Base-by-base conservation (phyloP, 2,888 invertebrate genomes). In the Calameuta filiformis region DNA sequence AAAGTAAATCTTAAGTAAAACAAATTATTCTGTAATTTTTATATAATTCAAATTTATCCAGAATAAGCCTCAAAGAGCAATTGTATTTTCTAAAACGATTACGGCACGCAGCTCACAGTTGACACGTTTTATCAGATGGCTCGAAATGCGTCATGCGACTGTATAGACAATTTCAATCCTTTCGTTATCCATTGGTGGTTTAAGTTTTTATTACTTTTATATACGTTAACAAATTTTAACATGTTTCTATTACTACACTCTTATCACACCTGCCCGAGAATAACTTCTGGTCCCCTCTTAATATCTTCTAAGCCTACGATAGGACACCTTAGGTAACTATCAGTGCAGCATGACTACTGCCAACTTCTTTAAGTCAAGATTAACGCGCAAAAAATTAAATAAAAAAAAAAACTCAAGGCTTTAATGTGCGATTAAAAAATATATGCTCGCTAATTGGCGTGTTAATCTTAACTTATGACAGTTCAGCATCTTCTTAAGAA, bases 311-410 rank as follows among this genome's bases (percentile, higher is more conserved):
- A 69, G 37, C 77, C 81, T 79, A 73, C 82, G 77, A 75, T 79
- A 77, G 40, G 73, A 77, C 77, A 73, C 35, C 68, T 80, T 84
- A 85, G 84, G 84, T 85, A 85, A 77, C 74, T 77, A 69, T 69
- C 68, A 75, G 71, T 12, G 75, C 30, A 69, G 23, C 30, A 68
- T 23, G 37, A 37, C 15, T 15, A 34, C 23, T 56, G 56, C 23
- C 23, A 56, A 56, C 9, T 23, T 56, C 56, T 9, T 23, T 56
- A 56, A 56, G 56, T 56, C 56, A 56, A 56, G 56, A 40, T 40
- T 40, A 40, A 40, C 40, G 40, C 40, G 40, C 40, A 35, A 35
- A 35, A 35, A 35, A 35, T 35, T 35, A 4, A 12, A 6, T 12
- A 15, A 40, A 6, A 40, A 40, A 6, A 40, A 15, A 15, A 15